These are phyloP conservation scores for Lasiurus borealis DNA, from an alignment of 2,113 vertebrate genomes.

Conservation along the genomic window DNA sequence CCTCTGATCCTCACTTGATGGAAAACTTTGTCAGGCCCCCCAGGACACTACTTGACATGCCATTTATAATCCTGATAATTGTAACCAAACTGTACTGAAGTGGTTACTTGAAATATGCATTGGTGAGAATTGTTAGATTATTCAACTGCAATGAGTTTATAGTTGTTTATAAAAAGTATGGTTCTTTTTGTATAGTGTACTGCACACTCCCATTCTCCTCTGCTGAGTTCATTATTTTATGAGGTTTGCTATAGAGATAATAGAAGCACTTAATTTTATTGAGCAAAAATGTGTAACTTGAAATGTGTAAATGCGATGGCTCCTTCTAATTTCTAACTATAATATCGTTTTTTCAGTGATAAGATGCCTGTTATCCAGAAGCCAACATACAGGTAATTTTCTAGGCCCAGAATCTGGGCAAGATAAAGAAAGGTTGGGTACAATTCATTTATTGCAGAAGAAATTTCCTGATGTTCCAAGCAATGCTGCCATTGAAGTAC, in stretches of 20 bases:
- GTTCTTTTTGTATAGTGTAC: neutral
- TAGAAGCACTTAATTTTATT: constrained; percentile 33
- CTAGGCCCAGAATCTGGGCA: neutral
- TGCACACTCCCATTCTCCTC: accelerated
- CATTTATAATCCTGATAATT: constrained; percentile 34
- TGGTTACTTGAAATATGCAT: neutral
- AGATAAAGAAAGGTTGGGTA: neutral
- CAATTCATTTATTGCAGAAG: accelerated
- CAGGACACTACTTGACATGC: constrained; percentile 24
- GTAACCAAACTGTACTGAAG: constrained; percentile 4
- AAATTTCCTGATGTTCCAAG: neutral
- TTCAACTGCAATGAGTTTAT: neutral
- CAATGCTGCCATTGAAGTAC: neutral
- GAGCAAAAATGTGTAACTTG: neutral
- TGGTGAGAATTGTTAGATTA: neutral
- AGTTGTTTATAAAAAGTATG: neutral
- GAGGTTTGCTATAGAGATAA: neutral
- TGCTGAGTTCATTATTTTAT: neutral
- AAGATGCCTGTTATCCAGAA: neutral
- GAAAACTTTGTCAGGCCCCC: constrained; percentile 31
- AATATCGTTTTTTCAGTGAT: neutral
- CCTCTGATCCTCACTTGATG: neutral
- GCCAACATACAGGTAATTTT: neutral
- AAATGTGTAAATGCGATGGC: neutral
- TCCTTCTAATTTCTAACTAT: neutral